A percentile compares a stretch with the other conserved stretches of the same genome.
Conservation (phyloP, 2,888 invertebrate genomes). For the Rotaria socialis region DNA sequence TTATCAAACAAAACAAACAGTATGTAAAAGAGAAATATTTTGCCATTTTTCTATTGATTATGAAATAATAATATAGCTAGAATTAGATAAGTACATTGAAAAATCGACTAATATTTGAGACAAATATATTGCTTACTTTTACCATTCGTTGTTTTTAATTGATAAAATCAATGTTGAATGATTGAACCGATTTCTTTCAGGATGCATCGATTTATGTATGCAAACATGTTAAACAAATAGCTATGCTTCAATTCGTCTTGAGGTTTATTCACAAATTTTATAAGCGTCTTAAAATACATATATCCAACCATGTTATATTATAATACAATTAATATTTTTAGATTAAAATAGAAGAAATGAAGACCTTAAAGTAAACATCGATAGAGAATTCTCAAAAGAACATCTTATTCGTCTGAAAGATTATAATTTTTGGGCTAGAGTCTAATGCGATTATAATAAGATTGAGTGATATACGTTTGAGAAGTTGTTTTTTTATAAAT, state of each 20-base stretch:
- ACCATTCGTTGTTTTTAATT: not conserved
- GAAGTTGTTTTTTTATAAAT: no score
- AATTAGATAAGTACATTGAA: not conserved
- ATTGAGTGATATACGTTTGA: no score
- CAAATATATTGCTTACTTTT: not conserved
- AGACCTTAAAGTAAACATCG: no score
- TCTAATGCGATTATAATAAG: no score
- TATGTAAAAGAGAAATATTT: not conserved
- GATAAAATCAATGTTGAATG: not conserved
- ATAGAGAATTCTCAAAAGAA: no score
- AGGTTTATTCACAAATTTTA: no score
- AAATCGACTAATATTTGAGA: not conserved
- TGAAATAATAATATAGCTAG: not conserved
- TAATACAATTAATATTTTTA: no score
- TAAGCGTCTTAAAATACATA: no score
- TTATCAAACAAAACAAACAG: not conserved
- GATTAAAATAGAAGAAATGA: no score
- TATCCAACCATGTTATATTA: no score
- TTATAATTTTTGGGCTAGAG: no score
- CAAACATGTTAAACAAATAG: not conserved
- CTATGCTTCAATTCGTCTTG: not conserved
- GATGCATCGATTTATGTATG: not conserved
- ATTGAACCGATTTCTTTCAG: not conserved
- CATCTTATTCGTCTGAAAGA: no score
- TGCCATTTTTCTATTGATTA: not conserved